Conservation (phyloP, 2,797 vertebrate species). For the Nothura maculosa region DNA sequence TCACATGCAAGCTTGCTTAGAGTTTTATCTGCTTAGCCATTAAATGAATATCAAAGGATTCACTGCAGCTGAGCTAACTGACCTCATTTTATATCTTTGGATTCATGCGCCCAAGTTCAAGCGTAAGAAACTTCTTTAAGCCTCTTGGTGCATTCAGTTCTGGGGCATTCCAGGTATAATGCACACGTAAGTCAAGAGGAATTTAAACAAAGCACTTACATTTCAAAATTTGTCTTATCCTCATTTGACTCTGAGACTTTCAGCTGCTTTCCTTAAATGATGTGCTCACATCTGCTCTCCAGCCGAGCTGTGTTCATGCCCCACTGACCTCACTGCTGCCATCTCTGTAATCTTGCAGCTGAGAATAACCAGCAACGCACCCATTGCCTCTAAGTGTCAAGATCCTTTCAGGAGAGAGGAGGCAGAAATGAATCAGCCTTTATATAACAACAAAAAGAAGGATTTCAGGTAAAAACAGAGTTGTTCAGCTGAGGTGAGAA, state of each 20-base stretch:
- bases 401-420: slow-evolving; percentile 34
- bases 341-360: slow-evolving; percentile 60
- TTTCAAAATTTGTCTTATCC: slow-evolving; percentile 49
- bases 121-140: slow-evolving; percentile 17
- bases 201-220: slow-evolving; percentile 34
- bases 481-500: slow-evolving; percentile 18
- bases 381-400: background rate
- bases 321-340: slow-evolving; percentile 62
- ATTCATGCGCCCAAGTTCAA: slow-evolving; percentile 28
- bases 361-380: slow-evolving; percentile 40
- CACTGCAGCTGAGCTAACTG: slow-evolving; percentile 25
- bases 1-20: slow-evolving; percentile 16
- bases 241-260: slow-evolving; percentile 55
- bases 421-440: slow-evolving; percentile 4
- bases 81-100: slow-evolving; percentile 54
- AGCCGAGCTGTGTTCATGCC: slow-evolving; percentile 63
- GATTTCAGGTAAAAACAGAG: slow-evolving; percentile 18
- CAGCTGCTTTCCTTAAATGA: slow-evolving; percentile 52
- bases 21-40: slow-evolving; percentile 63
- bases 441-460: slow-evolving; percentile 27
- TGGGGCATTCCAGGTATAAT: slow-evolving; percentile 23
- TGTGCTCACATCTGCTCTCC: slow-evolving; percentile 70
- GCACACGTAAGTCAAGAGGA: slow-evolving; percentile 16
- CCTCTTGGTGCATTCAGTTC: background rate
- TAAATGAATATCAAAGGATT: slow-evolving; percentile 69